Base-by-base conservation (phyloP, 92 coral and sea anemone species). In the Phenganax subtilis region DNA sequence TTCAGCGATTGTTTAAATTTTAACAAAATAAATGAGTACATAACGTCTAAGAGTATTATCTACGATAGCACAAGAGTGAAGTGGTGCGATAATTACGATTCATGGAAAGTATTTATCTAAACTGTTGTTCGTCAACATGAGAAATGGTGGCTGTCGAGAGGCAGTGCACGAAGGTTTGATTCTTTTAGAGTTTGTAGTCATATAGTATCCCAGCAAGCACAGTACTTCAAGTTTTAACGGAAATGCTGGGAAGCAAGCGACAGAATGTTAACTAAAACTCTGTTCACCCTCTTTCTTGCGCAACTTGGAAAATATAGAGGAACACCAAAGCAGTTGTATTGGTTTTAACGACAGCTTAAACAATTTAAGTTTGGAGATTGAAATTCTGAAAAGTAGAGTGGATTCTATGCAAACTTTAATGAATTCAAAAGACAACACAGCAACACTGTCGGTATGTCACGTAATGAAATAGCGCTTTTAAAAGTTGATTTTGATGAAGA, bases 41-140 rank as follows among this genome's bases (percentile, higher is more conserved):
- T 65, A 7, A 65, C 20, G 9, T 60, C 66, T 6, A 12, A 10
- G 66, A 60, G 66, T 60, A 60, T 60, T 65, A 17, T n/a, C 12
- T 65, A 65, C 71, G 47, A 65, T n/a, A 51, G 71, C 20, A 65
- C 9, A n/a, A 65, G 71, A 65, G 71, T 65, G 16, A 65, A 65
- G 29, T 65, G 71, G 71, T 65, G 71, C 16, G 8, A 65, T 20
- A 51, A 0, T 12, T 65, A 65, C 12, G 71, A 17, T 31, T 65
- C 47, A 28, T 65, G 20, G 12, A 17, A 27, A 27, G 16, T 65
- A 20, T 65, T 65, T 65, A 17, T 65, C 47, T 10, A 65, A 65
- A 4, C 71, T 27, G 71, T 51, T 28, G 20, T 65, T 15, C 14
- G 47, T n/a, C 9, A 20, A 28, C 6, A 65, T 12, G 71, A 51